These are phyloP conservation scores for Andrena fulva DNA, from an alignment of 2,888 invertebrate genomes.

Conservation along the genomic window DNA sequence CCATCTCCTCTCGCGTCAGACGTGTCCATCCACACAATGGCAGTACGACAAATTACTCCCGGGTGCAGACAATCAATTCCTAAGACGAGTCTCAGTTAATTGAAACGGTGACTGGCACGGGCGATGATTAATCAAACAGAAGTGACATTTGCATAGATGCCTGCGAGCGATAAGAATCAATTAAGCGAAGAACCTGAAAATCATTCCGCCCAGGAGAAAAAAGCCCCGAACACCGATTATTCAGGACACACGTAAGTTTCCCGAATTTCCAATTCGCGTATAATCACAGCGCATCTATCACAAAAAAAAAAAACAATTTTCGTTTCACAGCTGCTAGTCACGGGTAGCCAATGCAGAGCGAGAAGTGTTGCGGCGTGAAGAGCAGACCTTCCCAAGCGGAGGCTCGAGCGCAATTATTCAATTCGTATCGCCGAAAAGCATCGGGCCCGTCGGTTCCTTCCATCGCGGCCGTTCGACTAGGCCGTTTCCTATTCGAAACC, in stretches of 20 bases:
- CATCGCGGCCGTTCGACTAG: constrained; percentile 28
- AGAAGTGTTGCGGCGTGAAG: background rate
- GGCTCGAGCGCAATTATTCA: constrained; percentile 24
- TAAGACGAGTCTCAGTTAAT: constrained; percentile 42
- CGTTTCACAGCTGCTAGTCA: no score
- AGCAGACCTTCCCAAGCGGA: background rate
- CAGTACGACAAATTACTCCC: constrained; percentile 56
- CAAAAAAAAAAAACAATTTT: no score
- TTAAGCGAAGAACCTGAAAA: background rate
- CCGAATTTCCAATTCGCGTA: no score
- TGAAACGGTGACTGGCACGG: constrained; percentile 61
- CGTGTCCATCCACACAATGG: constrained; percentile 30
- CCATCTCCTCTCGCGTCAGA: constrained; percentile 17
- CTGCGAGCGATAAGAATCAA: constrained; percentile 26
- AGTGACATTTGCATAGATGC: constrained; percentile 12
- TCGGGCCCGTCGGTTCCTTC: constrained; percentile 16
- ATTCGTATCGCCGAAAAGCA: constrained; percentile 41
- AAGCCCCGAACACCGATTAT: no score
- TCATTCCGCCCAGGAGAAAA: background rate
- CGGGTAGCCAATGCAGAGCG: background rate
- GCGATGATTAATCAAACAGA: constrained; percentile 48
- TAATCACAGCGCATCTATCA: no score
- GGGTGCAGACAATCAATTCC: constrained; percentile 46
- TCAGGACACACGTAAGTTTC: no score
- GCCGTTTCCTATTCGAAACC: constrained; percentile 54